Conservation (phyloP, 2,113 vertebrate genomes). For the Rhinopomastus cyanomelas region DNA sequence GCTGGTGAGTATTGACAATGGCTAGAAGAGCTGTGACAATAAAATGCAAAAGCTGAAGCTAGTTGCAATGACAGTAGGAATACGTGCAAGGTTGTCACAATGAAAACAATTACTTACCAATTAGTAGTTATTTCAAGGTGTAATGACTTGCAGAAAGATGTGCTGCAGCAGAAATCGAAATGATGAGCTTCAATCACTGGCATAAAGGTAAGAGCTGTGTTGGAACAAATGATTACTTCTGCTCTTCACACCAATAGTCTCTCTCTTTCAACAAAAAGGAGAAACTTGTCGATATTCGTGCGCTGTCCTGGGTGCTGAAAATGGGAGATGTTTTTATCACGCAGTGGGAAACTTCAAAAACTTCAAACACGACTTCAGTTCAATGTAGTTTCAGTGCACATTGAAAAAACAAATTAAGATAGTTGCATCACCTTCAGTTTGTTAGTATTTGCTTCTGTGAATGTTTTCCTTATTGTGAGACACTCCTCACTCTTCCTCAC, state of each 20-base stretch:
- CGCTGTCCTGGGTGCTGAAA: background rate
- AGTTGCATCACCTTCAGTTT: fast-evolving
- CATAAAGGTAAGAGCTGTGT: background rate
- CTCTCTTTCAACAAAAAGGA: fast-evolving
- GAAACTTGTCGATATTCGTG: fast-evolving
- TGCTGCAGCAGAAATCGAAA: background rate
- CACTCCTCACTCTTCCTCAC: fast-evolving
- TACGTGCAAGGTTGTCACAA: background rate
- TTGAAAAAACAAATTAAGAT: background rate
- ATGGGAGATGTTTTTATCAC: fast-evolving
- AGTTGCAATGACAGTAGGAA: background rate
- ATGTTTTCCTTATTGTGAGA: background rate
- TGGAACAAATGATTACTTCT: background rate
- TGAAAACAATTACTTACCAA: background rate
- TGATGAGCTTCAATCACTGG: background rate
- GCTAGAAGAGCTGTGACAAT: background rate
- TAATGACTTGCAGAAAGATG: background rate
- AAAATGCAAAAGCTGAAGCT: background rate
- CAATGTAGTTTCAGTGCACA: background rate
- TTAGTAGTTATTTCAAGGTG: background rate
- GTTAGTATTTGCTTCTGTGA: background rate
- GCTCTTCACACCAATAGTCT: fast-evolving
- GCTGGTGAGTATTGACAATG: background rate
- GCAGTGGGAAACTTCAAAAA: background rate
- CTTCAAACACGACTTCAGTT: background rate